Percentiles rank a stretch among this genome's conserved stretches.
Evolutionary conservation across 2,888 invertebrate genomes (phyloP).

Genomic region (Micoletzkya japonica): DNA sequence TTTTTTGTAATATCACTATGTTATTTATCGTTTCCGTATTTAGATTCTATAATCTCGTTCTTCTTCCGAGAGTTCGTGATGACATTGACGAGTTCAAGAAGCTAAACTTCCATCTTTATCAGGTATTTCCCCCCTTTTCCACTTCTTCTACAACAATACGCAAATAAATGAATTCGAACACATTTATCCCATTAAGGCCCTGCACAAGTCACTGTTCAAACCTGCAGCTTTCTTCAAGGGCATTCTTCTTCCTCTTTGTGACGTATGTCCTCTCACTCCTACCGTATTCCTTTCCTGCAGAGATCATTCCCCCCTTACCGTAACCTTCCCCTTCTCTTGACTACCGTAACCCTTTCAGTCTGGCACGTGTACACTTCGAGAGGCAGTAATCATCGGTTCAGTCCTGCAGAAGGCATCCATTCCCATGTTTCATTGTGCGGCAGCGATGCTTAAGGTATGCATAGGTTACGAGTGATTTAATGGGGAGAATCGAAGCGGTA

Average conservation of each 20-base stretch:
- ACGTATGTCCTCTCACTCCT: conserved; percentile 31
- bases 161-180: background rate
- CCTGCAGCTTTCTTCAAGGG: conserved; percentile 98
- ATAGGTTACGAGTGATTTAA: background rate
- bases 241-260: conserved; percentile 72
- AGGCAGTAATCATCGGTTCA: conserved; percentile 91
- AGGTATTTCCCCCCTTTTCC: conserved; percentile 66
- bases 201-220: conserved; percentile 89
- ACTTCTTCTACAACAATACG: background rate
- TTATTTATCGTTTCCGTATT: conserved; percentile 12
- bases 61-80: conserved; percentile 86
- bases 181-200: conserved; percentile 68
- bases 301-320: background rate
- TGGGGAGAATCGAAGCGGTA: background rate
- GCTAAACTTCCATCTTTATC: conserved; percentile 92
- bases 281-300: background rate
- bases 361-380: conserved; percentile 89
- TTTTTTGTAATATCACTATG: background rate
- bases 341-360: conserved; percentile 69
- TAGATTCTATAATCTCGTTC: conserved; percentile 83
- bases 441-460: conserved; percentile 73
- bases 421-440: conserved; percentile 90
- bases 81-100: conserved; percentile 92
- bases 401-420: conserved; percentile 87
- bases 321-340: background rate